Evolutionary conservation across 1,140 invertebrate genomes (phyloP).

Genomic region (Lucilia cuprina): DNA sequence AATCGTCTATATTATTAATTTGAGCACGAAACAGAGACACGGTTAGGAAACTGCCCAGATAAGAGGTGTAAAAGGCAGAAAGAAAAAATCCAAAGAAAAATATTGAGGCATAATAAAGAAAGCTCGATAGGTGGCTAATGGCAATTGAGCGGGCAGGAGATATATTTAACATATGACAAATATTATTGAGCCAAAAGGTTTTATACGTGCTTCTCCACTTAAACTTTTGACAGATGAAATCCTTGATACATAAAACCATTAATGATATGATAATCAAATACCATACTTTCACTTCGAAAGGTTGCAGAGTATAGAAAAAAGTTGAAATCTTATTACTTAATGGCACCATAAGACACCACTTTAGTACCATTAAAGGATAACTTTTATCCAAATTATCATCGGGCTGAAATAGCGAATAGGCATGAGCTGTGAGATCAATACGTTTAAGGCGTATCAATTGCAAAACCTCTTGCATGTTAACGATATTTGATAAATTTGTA

Average conservation of each 20-base stretch:
- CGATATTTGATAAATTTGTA: conserved; percentile 38
- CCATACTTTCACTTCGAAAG: conserved; percentile 1
- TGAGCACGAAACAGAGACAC: conserved; percentile 55
- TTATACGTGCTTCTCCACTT: background rate
- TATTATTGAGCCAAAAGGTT: background rate
- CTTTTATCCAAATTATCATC: conserved; percentile 52
- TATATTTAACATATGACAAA: background rate
- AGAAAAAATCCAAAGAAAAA: conserved; percentile 52
- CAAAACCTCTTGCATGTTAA: conserved; percentile 50
- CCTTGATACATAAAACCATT: background rate
- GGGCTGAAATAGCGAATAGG: conserved; percentile 51
- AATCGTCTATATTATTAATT: conserved; percentile 54
- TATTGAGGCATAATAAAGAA: background rate
- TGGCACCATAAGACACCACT: conserved; percentile 56
- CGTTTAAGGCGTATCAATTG: conserved; percentile 45
- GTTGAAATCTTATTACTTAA: background rate
- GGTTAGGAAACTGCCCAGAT: conserved; percentile 52
- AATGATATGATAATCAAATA: background rate
- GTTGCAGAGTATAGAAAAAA: background rate
- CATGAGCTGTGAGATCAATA: conserved; percentile 51
- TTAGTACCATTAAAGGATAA: conserved; percentile 53
- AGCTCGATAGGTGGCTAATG: background rate
- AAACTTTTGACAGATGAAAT: background rate
- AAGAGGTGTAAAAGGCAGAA: conserved; percentile 51
- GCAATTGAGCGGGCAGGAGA: background rate